Evolutionary conservation across 2,113 vertebrate species (phyloP).

Genomic region (zebrafish (Danio rerio)): DNA sequence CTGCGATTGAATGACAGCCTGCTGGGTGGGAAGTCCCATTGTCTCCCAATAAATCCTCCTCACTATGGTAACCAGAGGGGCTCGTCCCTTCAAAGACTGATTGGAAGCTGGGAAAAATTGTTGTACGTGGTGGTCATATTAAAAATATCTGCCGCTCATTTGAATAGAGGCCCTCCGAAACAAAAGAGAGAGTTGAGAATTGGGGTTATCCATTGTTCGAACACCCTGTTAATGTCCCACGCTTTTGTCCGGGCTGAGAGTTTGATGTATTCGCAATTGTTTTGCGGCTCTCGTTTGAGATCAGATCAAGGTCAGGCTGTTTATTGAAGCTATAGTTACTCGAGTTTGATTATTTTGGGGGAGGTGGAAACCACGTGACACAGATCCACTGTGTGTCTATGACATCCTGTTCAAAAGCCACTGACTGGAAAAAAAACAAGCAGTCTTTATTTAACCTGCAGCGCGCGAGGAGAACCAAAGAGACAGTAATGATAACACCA

Average conservation of each 20-base stretch:
- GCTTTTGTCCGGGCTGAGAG: conserved; percentile 42
- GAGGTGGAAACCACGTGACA: conserved; percentile 47
- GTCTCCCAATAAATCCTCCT: conserved; percentile 23
- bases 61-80: conserved; percentile 9
- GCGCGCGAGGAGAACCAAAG: conserved; percentile 7
- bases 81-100: not conserved
- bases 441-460: conserved; percentile 31
- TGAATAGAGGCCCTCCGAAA: conserved; percentile 32
- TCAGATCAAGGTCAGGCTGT: conserved; percentile 41
- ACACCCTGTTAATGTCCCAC: not conserved
- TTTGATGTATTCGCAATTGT: conserved; percentile 53
- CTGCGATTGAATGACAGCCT: not conserved
- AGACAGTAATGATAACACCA: conserved; percentile 28
- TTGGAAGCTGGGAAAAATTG: conserved; percentile 18
- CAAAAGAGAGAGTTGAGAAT: conserved; percentile 17
- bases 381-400: conserved; percentile 39
- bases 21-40: conserved; percentile 26
- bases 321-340: conserved; percentile 23
- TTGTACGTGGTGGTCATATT: conserved; percentile 10
- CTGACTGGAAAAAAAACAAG: conserved; percentile 33
- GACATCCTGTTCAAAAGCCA: conserved; percentile 53
- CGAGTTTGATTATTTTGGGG: conserved; percentile 42
- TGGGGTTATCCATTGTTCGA: conserved; percentile 36
- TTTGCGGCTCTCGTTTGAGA: conserved; percentile 7
- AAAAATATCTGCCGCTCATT: not conserved